Conservation (phyloP, 2,113 vertebrate species). For the Formicarius rufipectus region DNA sequence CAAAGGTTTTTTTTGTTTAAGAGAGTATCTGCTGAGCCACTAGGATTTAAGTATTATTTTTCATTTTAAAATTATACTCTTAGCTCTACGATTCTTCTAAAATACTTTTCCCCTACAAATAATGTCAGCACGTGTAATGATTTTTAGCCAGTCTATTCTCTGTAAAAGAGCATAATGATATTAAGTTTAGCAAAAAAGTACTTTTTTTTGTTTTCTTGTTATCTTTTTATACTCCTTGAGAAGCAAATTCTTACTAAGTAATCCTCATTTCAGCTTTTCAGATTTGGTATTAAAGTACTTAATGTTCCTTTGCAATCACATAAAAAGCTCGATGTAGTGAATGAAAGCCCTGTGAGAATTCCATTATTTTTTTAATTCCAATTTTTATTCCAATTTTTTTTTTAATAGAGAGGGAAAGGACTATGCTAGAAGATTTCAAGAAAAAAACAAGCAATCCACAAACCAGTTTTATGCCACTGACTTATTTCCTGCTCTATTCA, state of each 20-base stretch:
- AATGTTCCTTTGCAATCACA: not conserved
- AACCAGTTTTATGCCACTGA: not conserved
- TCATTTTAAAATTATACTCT: not conserved
- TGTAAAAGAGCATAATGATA: not conserved
- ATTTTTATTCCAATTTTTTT: too few species aligned
- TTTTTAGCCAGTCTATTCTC: slow-evolving; percentile 6
- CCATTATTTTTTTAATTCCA: not conserved
- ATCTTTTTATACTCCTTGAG: slow-evolving; percentile 19
- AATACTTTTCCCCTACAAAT: not conserved
- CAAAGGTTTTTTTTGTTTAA: slow-evolving; percentile 29
- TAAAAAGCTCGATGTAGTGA: not conserved
- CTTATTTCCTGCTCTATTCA: not conserved
- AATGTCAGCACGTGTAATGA: not conserved
- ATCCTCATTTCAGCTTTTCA: not conserved
- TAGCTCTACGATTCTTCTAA: not conserved
- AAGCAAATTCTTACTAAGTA: slow-evolving; percentile 11
- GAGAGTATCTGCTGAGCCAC: slow-evolving; percentile 34
- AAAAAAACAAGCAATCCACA: not conserved
- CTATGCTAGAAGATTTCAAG: not conserved
- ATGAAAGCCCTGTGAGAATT: not conserved
- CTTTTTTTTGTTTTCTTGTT: slow-evolving; percentile 12
- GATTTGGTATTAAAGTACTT: not conserved
- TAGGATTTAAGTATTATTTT: not conserved
- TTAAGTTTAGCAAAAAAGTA: not conserved
- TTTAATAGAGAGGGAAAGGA: not conserved